Percentiles rank a stretch among this genome's conserved stretches.
Evolutionary conservation across 2,797 vertebrate genomes (phyloP).

Genomic region (Thamnophis elegans): DNA sequence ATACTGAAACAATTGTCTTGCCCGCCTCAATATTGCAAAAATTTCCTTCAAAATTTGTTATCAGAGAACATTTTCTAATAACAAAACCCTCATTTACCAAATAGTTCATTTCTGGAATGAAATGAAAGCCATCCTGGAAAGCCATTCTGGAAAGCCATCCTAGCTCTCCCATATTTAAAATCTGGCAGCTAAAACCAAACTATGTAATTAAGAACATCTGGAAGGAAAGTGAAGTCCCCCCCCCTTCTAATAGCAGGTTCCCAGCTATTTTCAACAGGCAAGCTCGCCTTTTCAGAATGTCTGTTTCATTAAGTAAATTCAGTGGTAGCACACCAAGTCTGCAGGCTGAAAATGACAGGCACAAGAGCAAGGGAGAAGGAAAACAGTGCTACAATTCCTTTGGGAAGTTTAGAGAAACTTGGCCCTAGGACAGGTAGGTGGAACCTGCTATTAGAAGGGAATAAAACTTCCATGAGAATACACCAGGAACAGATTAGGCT

Average conservation of each 20-base stretch:
- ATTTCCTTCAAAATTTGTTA: too few species aligned
- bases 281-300: not conserved
- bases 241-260: not conserved
- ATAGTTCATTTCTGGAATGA: too few species aligned
- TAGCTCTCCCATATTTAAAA: not conserved
- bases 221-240: not conserved
- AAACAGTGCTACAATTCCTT: not conserved
- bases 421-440: not conserved
- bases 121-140: too few species aligned
- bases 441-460: not conserved
- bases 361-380: not conserved
- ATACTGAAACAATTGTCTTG: too few species aligned
- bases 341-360: not conserved
- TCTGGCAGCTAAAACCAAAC: not conserved
- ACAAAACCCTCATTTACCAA: not conserved
- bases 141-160: not conserved
- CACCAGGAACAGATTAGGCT: not conserved
- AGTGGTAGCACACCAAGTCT: not conserved
- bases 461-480: not conserved
- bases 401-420: not conserved
- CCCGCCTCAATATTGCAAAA: too few species aligned
- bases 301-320: not conserved
- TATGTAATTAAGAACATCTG: not conserved
- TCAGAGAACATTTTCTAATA: not conserved
- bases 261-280: not conserved